A percentile compares a stretch with the other conserved stretches of the same genome.
phyloP scores from a whole-genome alignment of 1,140 invertebrate genomes.

The Antheraea mylitta region DNA sequence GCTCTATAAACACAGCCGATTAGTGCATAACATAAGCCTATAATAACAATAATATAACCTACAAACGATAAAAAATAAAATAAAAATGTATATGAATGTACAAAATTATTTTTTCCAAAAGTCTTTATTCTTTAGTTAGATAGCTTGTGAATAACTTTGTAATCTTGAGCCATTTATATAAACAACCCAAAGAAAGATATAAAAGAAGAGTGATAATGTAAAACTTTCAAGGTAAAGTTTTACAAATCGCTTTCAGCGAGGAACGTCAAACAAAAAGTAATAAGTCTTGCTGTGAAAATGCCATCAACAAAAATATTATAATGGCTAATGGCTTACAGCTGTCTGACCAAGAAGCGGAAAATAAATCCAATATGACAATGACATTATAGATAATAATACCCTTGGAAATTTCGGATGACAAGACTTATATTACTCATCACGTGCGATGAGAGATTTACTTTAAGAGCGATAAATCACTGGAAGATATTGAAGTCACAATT shows the following conservation, averaged over 20 bases:
- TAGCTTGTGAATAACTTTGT: background rate
- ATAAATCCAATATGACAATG: constrained; percentile 12
- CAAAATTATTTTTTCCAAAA: no score
- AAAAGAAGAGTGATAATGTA: constrained; percentile 1
- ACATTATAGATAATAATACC: constrained; percentile 6
- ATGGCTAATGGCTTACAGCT: constrained; percentile 7
- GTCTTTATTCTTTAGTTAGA: no score
- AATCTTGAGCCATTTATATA: background rate
- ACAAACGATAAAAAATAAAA: no score
- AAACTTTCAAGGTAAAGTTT: constrained; percentile 19
- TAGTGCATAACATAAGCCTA: no score
- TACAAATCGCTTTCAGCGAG: constrained; percentile 1
- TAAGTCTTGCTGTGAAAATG: constrained; percentile 10
- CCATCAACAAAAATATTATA: constrained; percentile 16
- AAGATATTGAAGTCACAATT: background rate
- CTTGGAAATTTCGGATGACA: background rate
- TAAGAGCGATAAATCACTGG: no score
- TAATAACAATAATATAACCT: no score
- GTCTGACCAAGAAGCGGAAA: background rate
- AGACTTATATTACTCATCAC: background rate
- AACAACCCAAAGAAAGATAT: constrained; percentile 8
- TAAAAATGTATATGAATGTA: no score
- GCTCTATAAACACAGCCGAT: no score
- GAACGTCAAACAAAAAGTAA: constrained; percentile 8
- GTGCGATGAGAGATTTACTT: background rate